Conservation (phyloP, 1,140 invertebrate species). For the Harlomillsia oculata region DNA sequence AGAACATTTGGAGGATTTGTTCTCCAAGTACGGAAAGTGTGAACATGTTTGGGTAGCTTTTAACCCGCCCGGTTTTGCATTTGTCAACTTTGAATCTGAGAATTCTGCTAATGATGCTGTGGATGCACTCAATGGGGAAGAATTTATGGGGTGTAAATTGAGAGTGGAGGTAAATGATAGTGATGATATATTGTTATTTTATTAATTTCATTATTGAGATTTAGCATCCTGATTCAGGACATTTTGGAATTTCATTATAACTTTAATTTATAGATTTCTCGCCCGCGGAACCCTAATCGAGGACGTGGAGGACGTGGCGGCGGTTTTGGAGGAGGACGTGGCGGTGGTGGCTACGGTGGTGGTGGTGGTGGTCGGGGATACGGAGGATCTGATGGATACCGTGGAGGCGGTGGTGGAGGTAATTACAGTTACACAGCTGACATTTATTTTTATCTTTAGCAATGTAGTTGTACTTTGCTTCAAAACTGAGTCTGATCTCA, state of each 20-base stretch:
- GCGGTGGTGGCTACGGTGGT: constrained; percentile 30
- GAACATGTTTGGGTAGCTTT: constrained; percentile 91
- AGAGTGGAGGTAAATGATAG: constrained; percentile 74
- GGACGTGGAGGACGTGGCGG: constrained; percentile 45
- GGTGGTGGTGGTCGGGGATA: constrained; percentile 42
- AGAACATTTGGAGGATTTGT: constrained; percentile 74
- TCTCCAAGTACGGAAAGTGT: constrained; percentile 79
- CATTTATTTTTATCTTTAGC: not conserved
- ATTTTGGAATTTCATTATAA: no score
- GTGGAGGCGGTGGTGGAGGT: no score
- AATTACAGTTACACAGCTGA: no score
- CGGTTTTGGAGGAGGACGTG: constrained; percentile 41
- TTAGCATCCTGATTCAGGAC: no score
- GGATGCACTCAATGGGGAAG: constrained; percentile 75
- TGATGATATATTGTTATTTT: no score
- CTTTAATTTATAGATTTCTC: no score
- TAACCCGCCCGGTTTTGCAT: constrained; percentile 93
- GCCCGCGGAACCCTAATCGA: constrained; percentile 51
- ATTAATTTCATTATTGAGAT: no score
- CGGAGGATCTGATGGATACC: constrained; percentile 33
- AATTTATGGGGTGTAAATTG: constrained; percentile 55
- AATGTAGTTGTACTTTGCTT: not conserved
- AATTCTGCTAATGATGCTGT: constrained; percentile 90
- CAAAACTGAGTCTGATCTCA: no score
- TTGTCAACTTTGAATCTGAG: constrained; percentile 93